These are phyloP conservation scores for Scaptodrosophila lebanonensis DNA, from an alignment of 1,140 invertebrate genomes.

Conservation along the genomic window DNA sequence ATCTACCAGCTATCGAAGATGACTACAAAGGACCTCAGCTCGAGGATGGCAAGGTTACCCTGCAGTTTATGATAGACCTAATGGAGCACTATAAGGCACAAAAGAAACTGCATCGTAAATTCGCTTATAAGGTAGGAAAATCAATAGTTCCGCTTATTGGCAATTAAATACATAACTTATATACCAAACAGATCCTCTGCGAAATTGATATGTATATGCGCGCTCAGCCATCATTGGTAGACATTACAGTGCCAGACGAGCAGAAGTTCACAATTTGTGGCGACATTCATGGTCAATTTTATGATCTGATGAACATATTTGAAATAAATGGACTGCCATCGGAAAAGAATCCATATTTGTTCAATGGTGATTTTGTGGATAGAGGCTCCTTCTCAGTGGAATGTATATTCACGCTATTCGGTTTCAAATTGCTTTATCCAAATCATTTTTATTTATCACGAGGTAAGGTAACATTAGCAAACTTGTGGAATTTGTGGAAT, in stretches of 20 bases:
- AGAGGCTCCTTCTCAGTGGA: constrained; percentile 99
- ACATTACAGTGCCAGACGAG: constrained; percentile 91
- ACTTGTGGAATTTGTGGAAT: background rate
- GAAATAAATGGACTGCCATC: constrained; percentile 97
- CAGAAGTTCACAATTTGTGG: constrained; percentile 99
- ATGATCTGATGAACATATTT: constrained; percentile 99
- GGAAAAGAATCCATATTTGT: constrained; percentile 92
- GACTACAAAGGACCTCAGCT: constrained; percentile 95
- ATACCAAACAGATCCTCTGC: constrained; percentile 88
- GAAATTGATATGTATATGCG: constrained; percentile 92
- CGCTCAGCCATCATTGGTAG: constrained; percentile 91
- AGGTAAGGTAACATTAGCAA: constrained; percentile 82
- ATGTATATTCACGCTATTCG: constrained; percentile 98
- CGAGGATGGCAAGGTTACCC: constrained; percentile 92
- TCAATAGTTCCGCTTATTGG: background rate
- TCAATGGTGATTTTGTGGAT: constrained; percentile 94
- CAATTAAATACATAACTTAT: background rate
- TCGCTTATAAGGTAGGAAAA: constrained; percentile 92
- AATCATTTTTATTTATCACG: constrained; percentile 98
- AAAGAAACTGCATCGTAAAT: constrained; percentile 96
- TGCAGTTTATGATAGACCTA: constrained; percentile 90
- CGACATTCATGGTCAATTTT: constrained; percentile 99
- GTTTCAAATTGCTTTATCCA: constrained; percentile 97
- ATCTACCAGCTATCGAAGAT: constrained; percentile 95
- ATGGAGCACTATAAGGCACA: constrained; percentile 94